Evolutionary conservation across 2,888 invertebrate species (phyloP).

Genomic region (Chaetogeoica ovagalla): DNA sequence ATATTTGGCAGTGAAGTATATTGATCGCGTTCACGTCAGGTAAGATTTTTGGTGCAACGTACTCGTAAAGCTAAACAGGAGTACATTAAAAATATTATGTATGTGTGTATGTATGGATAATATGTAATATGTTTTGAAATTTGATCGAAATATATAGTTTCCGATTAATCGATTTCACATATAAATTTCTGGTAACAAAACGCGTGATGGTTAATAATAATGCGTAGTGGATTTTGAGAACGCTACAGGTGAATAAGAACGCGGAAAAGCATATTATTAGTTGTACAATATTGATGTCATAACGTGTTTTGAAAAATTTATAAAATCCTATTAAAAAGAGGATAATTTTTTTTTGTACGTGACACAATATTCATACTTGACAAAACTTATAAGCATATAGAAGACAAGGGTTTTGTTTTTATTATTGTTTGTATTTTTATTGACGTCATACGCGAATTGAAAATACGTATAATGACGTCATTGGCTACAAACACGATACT

Average conservation of each 20-base stretch:
- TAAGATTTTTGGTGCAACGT: slow-evolving; percentile 47
- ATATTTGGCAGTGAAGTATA: slow-evolving; percentile 50
- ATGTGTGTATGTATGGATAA: background rate
- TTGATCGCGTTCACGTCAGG: slow-evolving; percentile 44
- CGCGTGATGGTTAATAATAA: too few species aligned
- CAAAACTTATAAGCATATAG: background rate
- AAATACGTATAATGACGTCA: too few species aligned
- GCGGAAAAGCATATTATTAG: too few species aligned
- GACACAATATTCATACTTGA: background rate
- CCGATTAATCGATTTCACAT: too few species aligned
- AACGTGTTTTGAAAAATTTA: background rate
- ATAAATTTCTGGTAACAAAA: background rate
- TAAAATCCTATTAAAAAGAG: background rate
- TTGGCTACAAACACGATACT: too few species aligned
- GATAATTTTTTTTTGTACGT: background rate
- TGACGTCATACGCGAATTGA: background rate
- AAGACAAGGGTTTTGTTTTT: background rate
- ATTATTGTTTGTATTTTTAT: slow-evolving; percentile 1
- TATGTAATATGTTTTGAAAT: too few species aligned
- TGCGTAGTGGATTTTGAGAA: background rate
- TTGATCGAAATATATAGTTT: too few species aligned
- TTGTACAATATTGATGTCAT: too few species aligned
- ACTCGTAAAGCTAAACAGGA: slow-evolving; percentile 11
- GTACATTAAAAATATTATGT: background rate
- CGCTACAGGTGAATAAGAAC: slow-evolving; percentile 9